These are phyloP conservation scores for Hippocampus mohnikei DNA, from an alignment of 2,113 vertebrate species.

Conservation along the genomic window DNA sequence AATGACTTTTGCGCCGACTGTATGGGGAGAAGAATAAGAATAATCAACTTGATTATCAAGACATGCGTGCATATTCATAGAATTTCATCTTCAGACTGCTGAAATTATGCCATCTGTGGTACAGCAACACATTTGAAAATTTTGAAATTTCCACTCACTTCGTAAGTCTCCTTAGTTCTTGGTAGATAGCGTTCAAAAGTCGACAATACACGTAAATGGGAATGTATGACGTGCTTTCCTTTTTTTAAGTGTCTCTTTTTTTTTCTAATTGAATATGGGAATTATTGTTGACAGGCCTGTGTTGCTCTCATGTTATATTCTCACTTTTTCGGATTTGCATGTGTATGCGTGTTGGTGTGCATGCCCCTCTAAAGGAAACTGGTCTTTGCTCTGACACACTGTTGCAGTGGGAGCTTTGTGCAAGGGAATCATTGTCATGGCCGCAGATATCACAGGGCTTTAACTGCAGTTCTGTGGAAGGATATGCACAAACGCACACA, in stretches of 20 bases:
- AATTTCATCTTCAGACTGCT: neutral
- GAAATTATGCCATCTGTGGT: constrained; percentile 44
- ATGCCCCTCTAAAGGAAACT: constrained; percentile 31
- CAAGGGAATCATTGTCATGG: constrained; percentile 66
- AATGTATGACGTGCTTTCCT: constrained; percentile 13
- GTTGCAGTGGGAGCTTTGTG: constrained; percentile 63
- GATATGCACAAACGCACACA: constrained; percentile 24
- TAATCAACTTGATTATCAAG: too few species aligned
- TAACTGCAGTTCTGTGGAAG: constrained; percentile 54
- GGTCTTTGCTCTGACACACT: constrained; percentile 59
- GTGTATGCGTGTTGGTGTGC: constrained; percentile 4
- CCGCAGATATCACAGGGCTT: constrained; percentile 64
- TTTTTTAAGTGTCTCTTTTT: constrained; percentile 54
- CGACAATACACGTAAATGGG: constrained; percentile 13
- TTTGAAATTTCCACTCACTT: constrained; percentile 48
- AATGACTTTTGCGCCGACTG: constrained; percentile 32
- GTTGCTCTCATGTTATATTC: constrained; percentile 46
- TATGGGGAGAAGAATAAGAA: neutral
- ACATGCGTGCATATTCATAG: too few species aligned
- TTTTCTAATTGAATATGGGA: constrained; percentile 72
- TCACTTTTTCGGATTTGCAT: constrained; percentile 13
- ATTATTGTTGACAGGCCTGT: constrained; percentile 72
- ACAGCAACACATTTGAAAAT: constrained; percentile 38
- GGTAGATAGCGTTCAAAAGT: constrained; percentile 27
- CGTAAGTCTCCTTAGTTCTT: constrained; percentile 39